Evolutionary conservation across 2,797 vertebrate genomes (phyloP).

Genomic region (Eulemur mongoz): DNA sequence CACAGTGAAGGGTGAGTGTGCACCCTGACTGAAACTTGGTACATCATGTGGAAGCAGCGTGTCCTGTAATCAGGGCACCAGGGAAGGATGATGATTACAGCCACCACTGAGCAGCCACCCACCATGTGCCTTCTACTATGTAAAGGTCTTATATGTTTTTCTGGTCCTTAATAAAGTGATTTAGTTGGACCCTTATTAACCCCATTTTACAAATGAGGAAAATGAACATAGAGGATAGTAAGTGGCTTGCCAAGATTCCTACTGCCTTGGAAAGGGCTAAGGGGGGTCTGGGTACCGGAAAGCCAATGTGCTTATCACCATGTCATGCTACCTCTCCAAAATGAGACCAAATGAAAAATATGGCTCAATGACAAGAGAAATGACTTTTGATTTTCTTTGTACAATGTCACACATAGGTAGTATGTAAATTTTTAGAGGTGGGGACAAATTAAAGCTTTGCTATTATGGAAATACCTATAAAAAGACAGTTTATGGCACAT

Average conservation of each 20-base stretch:
- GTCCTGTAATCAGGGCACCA: background rate
- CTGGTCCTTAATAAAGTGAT: background rate
- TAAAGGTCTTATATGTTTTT: background rate
- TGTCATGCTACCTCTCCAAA: background rate
- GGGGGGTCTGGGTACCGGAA: background rate
- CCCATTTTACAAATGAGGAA: background rate
- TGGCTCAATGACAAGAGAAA: background rate
- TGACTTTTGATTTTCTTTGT: slow-evolving; percentile 7
- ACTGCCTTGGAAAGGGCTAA: background rate
- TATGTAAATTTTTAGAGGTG: background rate
- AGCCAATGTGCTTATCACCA: background rate
- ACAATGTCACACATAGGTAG: background rate
- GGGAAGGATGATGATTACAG: background rate
- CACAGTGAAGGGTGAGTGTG: background rate
- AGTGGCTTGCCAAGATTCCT: background rate
- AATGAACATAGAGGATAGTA: background rate
- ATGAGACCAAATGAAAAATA: background rate
- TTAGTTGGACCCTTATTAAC: background rate
- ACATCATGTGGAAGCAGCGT: background rate
- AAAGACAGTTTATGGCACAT: background rate
- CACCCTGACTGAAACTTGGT: background rate
- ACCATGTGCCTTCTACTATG: background rate
- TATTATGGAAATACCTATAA: background rate
- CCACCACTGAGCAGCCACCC: background rate
- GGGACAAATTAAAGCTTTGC: background rate